A percentile compares a stretch with the other conserved stretches of the same genome.
Conservation (phyloP, 2,113 vertebrate species). For the Eulemur rufifrons region DNA sequence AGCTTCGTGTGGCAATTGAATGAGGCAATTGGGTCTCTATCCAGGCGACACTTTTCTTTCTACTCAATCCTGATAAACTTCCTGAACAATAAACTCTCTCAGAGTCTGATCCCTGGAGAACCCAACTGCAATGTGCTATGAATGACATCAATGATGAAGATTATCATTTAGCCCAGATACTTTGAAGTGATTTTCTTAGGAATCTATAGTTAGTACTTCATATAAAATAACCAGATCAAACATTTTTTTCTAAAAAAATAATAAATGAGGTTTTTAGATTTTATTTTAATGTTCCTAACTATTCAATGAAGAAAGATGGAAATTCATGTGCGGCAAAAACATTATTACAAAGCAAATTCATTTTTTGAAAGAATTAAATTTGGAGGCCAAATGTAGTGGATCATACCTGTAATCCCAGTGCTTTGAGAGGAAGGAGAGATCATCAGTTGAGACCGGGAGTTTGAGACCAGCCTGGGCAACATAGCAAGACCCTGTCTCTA, state of each 20-base stretch:
- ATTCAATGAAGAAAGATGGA: not conserved
- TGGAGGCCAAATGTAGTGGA: too few relatives aligned
- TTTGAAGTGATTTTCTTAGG: not conserved
- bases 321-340: not conserved
- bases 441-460: too few relatives aligned
- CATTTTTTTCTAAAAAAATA: not conserved
- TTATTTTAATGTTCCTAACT: not conserved
- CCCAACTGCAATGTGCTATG: not conserved
- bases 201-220: not conserved
- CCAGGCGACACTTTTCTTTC: not conserved
- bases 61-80: not conserved
- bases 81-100: not conserved
- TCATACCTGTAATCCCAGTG: too few relatives aligned
- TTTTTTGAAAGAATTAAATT: constrained; percentile 13
- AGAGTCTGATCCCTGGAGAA: not conserved
- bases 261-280: not conserved
- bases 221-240: not conserved
- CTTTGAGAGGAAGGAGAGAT: too few relatives aligned
- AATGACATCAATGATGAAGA: not conserved
- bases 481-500: too few relatives aligned
- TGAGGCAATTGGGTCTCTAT: not conserved
- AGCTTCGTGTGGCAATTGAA: not conserved
- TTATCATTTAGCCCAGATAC: not conserved
- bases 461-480: too few relatives aligned
- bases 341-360: not conserved